Conservation (phyloP, 2,797 vertebrate genomes). For the Enteromius unitaeniatus region DNA sequence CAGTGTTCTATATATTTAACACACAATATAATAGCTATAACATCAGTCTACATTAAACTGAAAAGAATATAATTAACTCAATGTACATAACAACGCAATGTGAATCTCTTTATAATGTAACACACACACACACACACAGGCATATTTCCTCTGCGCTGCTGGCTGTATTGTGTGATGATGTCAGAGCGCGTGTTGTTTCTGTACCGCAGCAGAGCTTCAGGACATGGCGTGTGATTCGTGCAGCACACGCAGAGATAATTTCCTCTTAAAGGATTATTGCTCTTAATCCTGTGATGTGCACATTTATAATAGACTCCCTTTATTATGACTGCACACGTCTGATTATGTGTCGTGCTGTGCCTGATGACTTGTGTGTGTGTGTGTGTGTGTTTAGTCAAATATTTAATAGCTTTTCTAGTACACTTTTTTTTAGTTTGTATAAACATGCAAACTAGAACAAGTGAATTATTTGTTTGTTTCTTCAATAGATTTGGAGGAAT, state of each 20-base stretch:
- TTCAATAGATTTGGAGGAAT: background rate
- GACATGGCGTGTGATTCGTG: constrained; percentile 14
- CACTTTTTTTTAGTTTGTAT: background rate
- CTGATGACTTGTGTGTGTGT: background rate
- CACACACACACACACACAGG: background rate
- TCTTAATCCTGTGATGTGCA: constrained; percentile 32
- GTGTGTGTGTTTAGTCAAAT: background rate
- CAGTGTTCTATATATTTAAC: background rate
- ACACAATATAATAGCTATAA: background rate
- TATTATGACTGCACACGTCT: background rate
- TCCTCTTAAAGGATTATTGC: constrained; percentile 33
- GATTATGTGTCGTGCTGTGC: constrained; percentile 2
- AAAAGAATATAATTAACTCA: background rate
- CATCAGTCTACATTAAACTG: background rate
- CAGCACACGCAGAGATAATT: constrained; percentile 7
- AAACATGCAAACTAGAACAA: background rate
- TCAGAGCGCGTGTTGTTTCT: background rate
- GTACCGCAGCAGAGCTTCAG: background rate
- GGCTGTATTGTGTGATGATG: background rate
- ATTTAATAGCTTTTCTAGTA: background rate
- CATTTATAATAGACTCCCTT: constrained; percentile 33
- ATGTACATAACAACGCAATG: background rate
- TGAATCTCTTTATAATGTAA: background rate
- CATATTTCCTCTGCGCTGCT: background rate
- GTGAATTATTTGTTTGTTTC: background rate